These are phyloP conservation scores for Aurelia sp. DNA, from an alignment of 30 jellyfish, hydroid and myxozoan species.

Conservation along the genomic window DNA sequence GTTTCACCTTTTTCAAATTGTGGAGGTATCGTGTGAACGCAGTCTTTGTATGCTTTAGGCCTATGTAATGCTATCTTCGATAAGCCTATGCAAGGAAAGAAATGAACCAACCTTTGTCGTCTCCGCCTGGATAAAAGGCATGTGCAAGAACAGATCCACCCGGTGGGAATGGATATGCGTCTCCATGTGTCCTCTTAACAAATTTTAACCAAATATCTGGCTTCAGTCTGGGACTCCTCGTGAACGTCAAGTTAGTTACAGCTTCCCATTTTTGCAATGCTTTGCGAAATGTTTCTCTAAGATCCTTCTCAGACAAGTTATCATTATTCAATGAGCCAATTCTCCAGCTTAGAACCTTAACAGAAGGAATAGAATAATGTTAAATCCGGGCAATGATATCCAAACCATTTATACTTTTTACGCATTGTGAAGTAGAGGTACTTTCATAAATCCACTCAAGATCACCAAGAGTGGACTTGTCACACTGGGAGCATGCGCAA, in stretches of 20 bases:
- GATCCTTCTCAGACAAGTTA: conserved; percentile 41
- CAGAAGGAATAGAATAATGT: background rate
- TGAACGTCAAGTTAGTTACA: conserved; percentile 79
- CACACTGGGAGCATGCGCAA: no score
- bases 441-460: no score
- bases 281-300: conserved; percentile 41
- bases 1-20: no score
- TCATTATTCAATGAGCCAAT: conserved; percentile 58
- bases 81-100: no score
- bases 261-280: conserved; percentile 85
- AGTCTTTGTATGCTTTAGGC: no score
- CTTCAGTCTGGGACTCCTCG: conserved; percentile 25
- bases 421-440: no score
- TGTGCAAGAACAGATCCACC: conserved; percentile 84
- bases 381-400: background rate
- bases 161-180: conserved; percentile 79
- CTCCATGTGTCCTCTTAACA: conserved; percentile 82
- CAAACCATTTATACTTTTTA: no score
- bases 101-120: background rate
- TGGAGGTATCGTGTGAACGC: no score
- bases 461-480: no score
- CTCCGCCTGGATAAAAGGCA: conserved; percentile 83
- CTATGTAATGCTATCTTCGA: no score
- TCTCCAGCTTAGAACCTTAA: conserved; percentile 87
- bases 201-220: conserved; percentile 87